Evolutionary conservation across 2,888 invertebrate species (phyloP).

Genomic region (Morpho achilles): DNA sequence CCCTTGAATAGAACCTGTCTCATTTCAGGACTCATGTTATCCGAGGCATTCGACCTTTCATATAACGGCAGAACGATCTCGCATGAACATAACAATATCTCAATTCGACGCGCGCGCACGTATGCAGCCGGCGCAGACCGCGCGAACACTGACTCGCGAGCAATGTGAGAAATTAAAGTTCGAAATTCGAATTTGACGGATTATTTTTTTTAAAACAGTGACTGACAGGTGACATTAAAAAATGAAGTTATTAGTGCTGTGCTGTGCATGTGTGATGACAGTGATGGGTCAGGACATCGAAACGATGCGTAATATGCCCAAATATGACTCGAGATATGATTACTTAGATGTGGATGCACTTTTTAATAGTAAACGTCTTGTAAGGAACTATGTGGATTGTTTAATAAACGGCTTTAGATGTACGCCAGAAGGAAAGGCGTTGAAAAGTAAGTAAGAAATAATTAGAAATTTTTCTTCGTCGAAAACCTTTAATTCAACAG

Average conservation of each 20-base stretch:
- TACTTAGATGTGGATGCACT: slow-evolving; percentile 84
- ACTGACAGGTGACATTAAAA: slow-evolving; percentile 3
- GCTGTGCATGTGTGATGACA: slow-evolving; percentile 45
- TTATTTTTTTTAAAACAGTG: neutral
- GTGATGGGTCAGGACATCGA: slow-evolving; percentile 55
- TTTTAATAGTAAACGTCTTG: slow-evolving; percentile 82
- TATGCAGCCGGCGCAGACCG: slow-evolving; percentile 22
- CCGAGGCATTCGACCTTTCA: slow-evolving; percentile 26
- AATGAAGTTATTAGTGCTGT: slow-evolving; percentile 30
- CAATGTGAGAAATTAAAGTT: neutral
- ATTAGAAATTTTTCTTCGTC: too few relatives aligned
- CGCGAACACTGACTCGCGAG: slow-evolving; percentile 12
- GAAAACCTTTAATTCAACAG: too few relatives aligned
- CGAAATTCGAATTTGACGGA: neutral
- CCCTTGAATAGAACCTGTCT: slow-evolving; percentile 29
- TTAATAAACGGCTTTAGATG: slow-evolving; percentile 83
- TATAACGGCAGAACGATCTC: slow-evolving; percentile 31
- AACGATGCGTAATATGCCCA: slow-evolving; percentile 57
- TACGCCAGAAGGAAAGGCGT: slow-evolving; percentile 84
- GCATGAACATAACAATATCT: slow-evolving; percentile 27
- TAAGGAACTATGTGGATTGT: slow-evolving; percentile 85
- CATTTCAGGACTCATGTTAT: slow-evolving; percentile 27
- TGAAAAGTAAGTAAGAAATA: slow-evolving; percentile 82
- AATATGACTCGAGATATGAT: slow-evolving; percentile 81
- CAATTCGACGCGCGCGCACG: slow-evolving; percentile 44